Evolutionary conservation across 2,113 vertebrate genomes (phyloP).

Genomic region (Terrapene triunguis): DNA sequence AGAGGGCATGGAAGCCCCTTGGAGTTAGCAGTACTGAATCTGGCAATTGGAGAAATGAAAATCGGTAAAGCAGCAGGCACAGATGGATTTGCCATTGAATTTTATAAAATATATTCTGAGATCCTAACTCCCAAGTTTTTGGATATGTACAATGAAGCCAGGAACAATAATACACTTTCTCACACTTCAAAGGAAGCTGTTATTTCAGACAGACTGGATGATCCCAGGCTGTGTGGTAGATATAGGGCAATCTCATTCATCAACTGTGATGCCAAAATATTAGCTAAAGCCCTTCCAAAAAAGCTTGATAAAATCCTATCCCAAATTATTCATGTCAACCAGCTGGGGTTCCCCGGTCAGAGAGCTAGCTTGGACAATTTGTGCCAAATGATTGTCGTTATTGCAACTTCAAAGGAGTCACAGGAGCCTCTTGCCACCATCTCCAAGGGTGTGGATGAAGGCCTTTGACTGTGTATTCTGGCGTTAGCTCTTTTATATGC

Average conservation of each 20-base stretch:
- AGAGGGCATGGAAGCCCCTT: neutral
- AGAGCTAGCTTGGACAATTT: neutral
- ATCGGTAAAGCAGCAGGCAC: neutral
- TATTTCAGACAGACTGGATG: neutral
- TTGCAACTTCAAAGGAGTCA: neutral
- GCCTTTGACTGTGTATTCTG: neutral
- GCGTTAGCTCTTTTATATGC: neutral
- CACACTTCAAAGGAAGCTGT: neutral
- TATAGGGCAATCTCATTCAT: neutral
- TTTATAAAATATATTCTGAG: conserved; percentile 18
- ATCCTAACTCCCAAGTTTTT: neutral
- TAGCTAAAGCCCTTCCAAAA: neutral
- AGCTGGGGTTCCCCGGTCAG: neutral
- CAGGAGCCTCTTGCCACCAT: neutral
- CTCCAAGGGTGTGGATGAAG: neutral
- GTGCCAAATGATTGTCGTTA: neutral
- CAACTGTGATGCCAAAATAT: neutral
- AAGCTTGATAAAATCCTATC: neutral
- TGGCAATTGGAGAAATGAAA: neutral
- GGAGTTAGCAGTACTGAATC: neutral
- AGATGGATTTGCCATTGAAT: neutral
- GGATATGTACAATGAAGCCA: neutral
- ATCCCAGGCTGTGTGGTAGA: neutral
- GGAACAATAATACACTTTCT: neutral
- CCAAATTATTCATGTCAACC: neutral